phyloP scores from a whole-genome alignment of 2,113 vertebrate genomes.

The Gulo gulo region DNA sequence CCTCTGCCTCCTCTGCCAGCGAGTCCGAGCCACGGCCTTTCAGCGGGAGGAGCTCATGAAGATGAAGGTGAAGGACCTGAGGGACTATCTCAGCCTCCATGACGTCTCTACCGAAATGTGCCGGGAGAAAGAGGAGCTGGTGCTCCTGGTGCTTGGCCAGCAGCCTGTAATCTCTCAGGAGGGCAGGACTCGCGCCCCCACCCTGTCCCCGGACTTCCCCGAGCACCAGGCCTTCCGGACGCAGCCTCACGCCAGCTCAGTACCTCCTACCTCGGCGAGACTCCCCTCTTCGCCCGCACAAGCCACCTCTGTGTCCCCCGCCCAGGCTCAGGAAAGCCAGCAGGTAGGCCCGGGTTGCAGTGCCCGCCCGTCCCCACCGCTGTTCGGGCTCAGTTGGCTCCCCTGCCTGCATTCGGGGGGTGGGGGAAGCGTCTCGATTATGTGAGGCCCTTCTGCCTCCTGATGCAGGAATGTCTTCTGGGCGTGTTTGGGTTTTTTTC shows the following conservation, averaged over 20 bases:
- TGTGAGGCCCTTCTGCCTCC: neutral
- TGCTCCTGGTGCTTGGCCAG: conserved; percentile 92
- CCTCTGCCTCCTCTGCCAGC: conserved; percentile 93
- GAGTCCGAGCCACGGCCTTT: conserved; percentile 91
- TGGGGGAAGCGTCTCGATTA: too few species aligned
- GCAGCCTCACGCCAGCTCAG: conserved; percentile 57
- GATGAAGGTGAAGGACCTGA: conserved; percentile 97
- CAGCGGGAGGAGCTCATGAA: conserved; percentile 93
- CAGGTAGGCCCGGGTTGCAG: conserved; percentile 74
- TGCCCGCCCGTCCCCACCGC: neutral
- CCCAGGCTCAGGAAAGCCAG: conserved; percentile 75
- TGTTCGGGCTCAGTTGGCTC: rapidly evolving
- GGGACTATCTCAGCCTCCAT: conserved; percentile 94
- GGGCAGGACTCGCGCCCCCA: conserved; percentile 72
- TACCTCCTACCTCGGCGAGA: conserved; percentile 78
- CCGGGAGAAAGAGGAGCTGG: conserved; percentile 97
- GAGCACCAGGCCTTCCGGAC: conserved; percentile 79
- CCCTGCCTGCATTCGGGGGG: neutral
- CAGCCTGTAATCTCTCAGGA: conserved; percentile 81
- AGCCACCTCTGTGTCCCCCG: conserved; percentile 56
- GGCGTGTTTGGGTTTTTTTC: neutral
- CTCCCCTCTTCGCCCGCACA: conserved; percentile 64
- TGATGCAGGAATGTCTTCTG: neutral
- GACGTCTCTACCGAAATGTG: conserved; percentile 93
- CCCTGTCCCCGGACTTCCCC: conserved; percentile 46